Evolutionary conservation across 2,113 vertebrate species (phyloP).

Genomic region (Litocranius walleri): DNA sequence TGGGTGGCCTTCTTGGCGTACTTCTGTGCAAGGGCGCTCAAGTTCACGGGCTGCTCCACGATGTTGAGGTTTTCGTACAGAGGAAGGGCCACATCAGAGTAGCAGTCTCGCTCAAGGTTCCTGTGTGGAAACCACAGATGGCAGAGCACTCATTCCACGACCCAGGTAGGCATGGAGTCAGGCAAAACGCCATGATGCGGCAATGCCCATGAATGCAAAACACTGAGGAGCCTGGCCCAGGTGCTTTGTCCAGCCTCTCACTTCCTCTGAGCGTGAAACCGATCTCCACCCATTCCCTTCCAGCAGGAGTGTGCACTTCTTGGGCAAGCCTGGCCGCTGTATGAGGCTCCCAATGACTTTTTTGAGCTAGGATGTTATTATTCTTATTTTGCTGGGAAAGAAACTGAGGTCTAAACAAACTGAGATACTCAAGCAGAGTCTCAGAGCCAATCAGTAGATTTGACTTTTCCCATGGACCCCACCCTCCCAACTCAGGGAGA

Average conservation of each 20-base stretch:
- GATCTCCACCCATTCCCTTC: background rate
- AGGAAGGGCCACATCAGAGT: slow-evolving; percentile 87
- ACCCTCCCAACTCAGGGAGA: background rate
- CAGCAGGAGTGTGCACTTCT: background rate
- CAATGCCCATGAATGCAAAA: rapidly evolving
- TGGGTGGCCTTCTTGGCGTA: slow-evolving; percentile 80
- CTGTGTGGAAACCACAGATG: background rate
- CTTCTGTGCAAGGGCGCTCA: slow-evolving; percentile 82
- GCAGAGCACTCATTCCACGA: rapidly evolving
- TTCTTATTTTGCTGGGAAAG: background rate
- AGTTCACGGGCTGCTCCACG: slow-evolving; percentile 90
- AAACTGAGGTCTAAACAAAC: background rate
- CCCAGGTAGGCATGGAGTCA: rapidly evolving
- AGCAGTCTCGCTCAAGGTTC: slow-evolving; percentile 79
- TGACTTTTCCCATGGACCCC: background rate
- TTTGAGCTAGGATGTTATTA: rapidly evolving
- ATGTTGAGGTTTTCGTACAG: slow-evolving; percentile 90
- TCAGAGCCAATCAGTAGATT: background rate
- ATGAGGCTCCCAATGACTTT: background rate
- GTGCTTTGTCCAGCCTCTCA: background rate
- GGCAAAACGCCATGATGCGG: background rate
- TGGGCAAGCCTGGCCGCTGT: background rate
- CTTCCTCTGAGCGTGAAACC: background rate
- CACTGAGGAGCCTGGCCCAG: background rate
- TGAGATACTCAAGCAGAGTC: background rate